Evolutionary conservation across 1,140 invertebrate genomes (phyloP).

Genomic region (Microvelia longipes): DNA sequence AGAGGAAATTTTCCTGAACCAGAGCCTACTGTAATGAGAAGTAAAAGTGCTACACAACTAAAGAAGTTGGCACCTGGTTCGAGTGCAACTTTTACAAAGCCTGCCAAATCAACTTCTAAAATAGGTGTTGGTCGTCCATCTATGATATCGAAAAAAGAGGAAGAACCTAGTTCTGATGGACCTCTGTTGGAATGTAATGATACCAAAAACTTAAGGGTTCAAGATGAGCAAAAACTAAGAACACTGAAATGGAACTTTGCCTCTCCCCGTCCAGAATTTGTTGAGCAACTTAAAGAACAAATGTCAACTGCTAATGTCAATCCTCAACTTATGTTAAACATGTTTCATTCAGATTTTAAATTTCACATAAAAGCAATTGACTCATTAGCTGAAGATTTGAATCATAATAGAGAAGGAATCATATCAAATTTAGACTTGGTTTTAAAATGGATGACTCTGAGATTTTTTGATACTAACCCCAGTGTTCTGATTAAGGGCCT

Average conservation of each 20-base stretch:
- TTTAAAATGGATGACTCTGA: conserved; percentile 86
- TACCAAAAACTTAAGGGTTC: conserved; percentile 74
- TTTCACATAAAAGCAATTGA: conserved; percentile 93
- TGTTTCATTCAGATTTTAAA: conserved; percentile 93
- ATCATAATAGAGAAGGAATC: conserved; percentile 56
- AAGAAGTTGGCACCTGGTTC: conserved; percentile 15
- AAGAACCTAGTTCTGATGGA: conserved; percentile 71
- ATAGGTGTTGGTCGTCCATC: neutral
- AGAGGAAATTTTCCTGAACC: conserved; percentile 69
- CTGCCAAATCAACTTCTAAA: conserved; percentile 14
- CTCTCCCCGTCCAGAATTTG: conserved; percentile 80
- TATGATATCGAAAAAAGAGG: conserved; percentile 51
- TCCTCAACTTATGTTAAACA: conserved; percentile 67
- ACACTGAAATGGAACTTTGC: conserved; percentile 93
- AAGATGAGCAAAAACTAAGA: conserved; percentile 84
- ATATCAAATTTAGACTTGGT: conserved; percentile 86
- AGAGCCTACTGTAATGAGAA: conserved; percentile 32
- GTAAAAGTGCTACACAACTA: neutral
- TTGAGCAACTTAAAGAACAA: conserved; percentile 77
- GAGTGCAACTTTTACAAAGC: conserved; percentile 17
- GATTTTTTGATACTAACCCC: conserved; percentile 97
- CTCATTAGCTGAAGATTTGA: conserved; percentile 63
- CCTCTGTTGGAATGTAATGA: conserved; percentile 70
- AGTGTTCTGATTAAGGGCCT: conserved; percentile 87
- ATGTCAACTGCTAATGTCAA: conserved; percentile 79